Conservation (phyloP, 1,140 invertebrate genomes). For the Bathynomus jamesi region DNA sequence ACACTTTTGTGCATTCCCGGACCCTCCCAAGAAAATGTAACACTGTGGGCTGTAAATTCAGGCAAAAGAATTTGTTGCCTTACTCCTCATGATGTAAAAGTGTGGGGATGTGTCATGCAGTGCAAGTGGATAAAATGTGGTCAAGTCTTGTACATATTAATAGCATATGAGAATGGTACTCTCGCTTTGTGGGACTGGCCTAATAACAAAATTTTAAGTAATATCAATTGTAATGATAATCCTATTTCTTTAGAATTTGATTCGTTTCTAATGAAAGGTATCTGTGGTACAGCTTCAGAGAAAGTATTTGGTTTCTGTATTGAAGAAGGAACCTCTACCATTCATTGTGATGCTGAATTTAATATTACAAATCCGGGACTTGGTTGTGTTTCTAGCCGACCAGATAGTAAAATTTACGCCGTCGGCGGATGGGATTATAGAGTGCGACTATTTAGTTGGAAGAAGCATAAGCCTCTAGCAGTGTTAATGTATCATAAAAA, state of each 20-base stretch:
- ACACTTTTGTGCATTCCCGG: slow-evolving; percentile 26
- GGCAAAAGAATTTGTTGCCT: slow-evolving; percentile 25
- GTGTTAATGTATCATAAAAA: slow-evolving; percentile 31
- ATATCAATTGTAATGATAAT: slow-evolving; percentile 18
- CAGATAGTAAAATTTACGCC: slow-evolving; percentile 28
- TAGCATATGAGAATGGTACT: slow-evolving; percentile 30
- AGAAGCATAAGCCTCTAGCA: slow-evolving; percentile 33
- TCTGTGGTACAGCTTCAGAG: slow-evolving; percentile 29
- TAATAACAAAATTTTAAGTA: slow-evolving; percentile 16
- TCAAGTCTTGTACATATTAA: slow-evolving; percentile 5
- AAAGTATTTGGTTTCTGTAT: slow-evolving; percentile 22
- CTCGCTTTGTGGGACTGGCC: slow-evolving; percentile 30
- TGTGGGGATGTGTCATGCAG: slow-evolving; percentile 30
- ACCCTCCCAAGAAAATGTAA: slow-evolving; percentile 25
- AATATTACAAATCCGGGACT: slow-evolving; percentile 25
- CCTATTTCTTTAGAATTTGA: slow-evolving; percentile 29
- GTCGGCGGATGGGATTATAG: slow-evolving; percentile 34
- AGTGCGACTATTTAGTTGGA: slow-evolving; percentile 25
- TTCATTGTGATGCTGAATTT: slow-evolving; percentile 16
- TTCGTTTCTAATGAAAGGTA: slow-evolving; percentile 11
- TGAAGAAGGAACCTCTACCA: not conserved
- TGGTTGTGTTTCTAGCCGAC: slow-evolving; percentile 17
- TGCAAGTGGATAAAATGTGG: slow-evolving; percentile 17
- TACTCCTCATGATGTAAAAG: slow-evolving; percentile 7
- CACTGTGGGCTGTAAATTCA: slow-evolving; percentile 22